A percentile compares a stretch with the other conserved stretches of the same genome.
phyloP scores from a whole-genome alignment of 2,113 vertebrate species.

The Leptobrachium leishanense region DNA sequence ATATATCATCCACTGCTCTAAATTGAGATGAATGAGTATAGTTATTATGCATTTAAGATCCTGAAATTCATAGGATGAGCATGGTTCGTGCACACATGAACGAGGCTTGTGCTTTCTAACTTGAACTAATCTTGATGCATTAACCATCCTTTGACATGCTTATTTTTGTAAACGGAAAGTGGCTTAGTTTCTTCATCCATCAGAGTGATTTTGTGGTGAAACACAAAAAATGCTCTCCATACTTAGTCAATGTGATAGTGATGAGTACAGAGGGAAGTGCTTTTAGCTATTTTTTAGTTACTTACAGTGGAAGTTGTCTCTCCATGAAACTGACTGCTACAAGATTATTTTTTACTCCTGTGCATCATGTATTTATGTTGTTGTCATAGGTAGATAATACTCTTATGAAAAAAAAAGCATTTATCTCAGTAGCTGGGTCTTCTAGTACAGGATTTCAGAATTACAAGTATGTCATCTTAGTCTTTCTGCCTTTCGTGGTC shows the following conservation, averaged over 20 bases:
- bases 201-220: conserved; percentile 11
- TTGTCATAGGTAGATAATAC: no score
- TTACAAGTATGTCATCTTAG: no score
- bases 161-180: conserved; percentile 12
- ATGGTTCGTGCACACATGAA: neutral
- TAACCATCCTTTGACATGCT: conserved; percentile 15
- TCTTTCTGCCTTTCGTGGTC: no score
- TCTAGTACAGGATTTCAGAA: no score
- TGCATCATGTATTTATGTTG: no score
- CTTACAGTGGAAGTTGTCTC: no score
- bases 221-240: conserved; percentile 2
- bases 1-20: no score
- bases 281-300: no score
- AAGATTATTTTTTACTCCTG: no score
- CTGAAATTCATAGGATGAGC: neutral
- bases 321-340: no score
- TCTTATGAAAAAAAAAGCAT: no score
- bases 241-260: conserved; percentile 15
- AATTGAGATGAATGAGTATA: neutral
- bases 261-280: neutral
- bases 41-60: neutral
- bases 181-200: conserved; percentile 16
- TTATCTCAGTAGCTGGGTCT: no score
- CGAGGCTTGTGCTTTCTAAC: neutral
- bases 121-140: conserved; percentile 16